Base-by-base conservation (phyloP, 2,888 invertebrate genomes). In the Caenorhabditis becei region DNA sequence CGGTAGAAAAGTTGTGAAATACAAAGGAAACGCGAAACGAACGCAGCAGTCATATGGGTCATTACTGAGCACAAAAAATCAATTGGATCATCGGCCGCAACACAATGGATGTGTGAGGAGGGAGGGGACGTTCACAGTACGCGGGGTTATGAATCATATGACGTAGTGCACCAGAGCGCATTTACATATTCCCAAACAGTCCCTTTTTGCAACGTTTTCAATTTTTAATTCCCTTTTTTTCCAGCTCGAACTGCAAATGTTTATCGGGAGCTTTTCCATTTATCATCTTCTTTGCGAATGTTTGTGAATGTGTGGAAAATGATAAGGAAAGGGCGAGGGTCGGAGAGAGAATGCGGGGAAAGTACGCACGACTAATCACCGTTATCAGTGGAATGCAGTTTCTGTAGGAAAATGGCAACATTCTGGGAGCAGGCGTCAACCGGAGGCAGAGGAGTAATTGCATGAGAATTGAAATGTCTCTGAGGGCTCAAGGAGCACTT, bases 331-430 rank as follows among this genome's bases (percentile, higher is more conserved):
- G 61, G 44, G 23, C 26, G 35, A 47, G n/a, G 23, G n/a, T 23
- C n/a, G 23, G 49, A 49, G 1, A 37, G 7, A 37, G 11, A 66
- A 66, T 51, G 28, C 58, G 59, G 59, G 66, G 11, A 75, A 75
- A 66, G 75, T 66, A 66, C 75, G 53, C 26, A 53, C 58, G 16
- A 37, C 41, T 66, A 24, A 61, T 61, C 32, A 51, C 20, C 5
- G 1, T 65, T 65, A 74, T 74, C 74, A 74, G 35, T 51, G 7
- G 23, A 16, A n/a, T 54, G 26, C 41, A 28, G 28, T 26, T 53
- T 61, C 51, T 37, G n/a, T 16, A 49, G 20, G 14, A 63, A 35
- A 62, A n/a, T 16, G 53, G 47, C 56, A 23, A 65, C n/a, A 53
- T 56, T 49, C 35, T 16, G 4, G 35, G 24, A 32, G 2, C 23